These are phyloP conservation scores for Percina caprodes DNA, from an alignment of 2,113 vertebrate genomes.

Conservation along the genomic window DNA sequence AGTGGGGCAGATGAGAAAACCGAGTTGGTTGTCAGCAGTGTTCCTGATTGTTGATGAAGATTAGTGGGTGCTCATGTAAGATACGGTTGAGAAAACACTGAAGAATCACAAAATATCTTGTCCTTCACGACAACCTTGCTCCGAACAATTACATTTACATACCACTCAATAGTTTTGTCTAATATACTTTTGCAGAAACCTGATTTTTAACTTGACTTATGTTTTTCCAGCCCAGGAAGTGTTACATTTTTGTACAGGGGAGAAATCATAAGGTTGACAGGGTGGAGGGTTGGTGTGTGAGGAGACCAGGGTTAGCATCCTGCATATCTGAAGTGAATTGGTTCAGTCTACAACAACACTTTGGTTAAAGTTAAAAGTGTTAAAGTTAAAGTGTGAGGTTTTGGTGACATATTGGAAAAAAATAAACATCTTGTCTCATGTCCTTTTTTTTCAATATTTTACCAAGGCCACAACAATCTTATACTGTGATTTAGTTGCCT, in stretches of 20 bases:
- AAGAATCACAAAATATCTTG: background rate
- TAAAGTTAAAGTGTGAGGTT: background rate
- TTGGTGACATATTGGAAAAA: background rate
- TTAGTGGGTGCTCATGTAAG: conserved; percentile 15
- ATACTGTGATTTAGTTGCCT: too few relatives aligned
- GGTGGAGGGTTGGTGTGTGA: background rate
- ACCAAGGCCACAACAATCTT: background rate
- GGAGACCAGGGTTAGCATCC: background rate
- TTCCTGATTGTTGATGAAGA: conserved; percentile 18
- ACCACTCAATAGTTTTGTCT: background rate
- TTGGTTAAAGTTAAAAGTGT: background rate
- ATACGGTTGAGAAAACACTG: background rate
- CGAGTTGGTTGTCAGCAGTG: conserved; percentile 17
- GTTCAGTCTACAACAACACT: background rate
- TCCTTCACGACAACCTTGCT: background rate
- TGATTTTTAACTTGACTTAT: background rate
- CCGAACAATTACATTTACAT: background rate
- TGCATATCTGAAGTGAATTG: background rate
- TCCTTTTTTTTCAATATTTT: background rate
- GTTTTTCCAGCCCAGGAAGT: background rate
- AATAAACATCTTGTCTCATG: background rate
- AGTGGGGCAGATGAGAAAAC: conserved; percentile 16
- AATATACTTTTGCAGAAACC: background rate
- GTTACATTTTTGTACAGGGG: background rate
- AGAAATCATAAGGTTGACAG: background rate